A percentile compares a stretch with the other conserved stretches of the same genome.
Evolutionary conservation across 2,113 vertebrate genomes (phyloP).

Genomic region (Anolis sagrei): DNA sequence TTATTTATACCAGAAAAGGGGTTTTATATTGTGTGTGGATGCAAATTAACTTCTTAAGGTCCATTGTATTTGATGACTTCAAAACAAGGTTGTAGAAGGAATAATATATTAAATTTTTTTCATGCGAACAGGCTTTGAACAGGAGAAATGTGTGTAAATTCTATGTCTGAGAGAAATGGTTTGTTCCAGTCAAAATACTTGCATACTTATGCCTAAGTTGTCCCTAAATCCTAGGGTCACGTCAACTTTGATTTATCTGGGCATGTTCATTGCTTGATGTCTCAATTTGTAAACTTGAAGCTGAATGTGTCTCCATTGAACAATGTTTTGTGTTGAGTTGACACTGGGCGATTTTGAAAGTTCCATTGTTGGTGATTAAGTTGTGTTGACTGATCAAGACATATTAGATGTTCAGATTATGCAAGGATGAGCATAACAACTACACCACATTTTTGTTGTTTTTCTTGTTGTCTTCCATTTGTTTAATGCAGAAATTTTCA

Average conservation of each 20-base stretch:
- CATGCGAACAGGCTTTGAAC: background rate
- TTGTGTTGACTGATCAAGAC: background rate
- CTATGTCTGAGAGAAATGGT: background rate
- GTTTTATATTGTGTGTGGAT: background rate
- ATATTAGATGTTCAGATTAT: background rate
- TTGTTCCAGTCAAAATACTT: background rate
- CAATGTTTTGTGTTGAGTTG: background rate
- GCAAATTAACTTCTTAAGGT: background rate
- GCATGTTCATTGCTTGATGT: background rate
- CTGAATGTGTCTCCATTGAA: background rate
- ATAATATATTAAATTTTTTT: background rate
- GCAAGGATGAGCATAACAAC: background rate
- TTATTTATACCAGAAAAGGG: background rate
- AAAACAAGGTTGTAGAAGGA: background rate
- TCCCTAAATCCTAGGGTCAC: background rate
- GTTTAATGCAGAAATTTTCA: background rate
- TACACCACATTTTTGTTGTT: background rate
- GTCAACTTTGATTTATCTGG: background rate
- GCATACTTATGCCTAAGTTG: background rate
- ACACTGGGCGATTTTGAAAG: background rate
- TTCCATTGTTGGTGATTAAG: background rate
- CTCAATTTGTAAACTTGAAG: background rate
- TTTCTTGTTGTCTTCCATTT: background rate
- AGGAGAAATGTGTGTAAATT: background rate
- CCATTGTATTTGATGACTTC: background rate